Conservation (phyloP, 2,888 invertebrate species). For the Acanthosoma haemorrhoidale region DNA sequence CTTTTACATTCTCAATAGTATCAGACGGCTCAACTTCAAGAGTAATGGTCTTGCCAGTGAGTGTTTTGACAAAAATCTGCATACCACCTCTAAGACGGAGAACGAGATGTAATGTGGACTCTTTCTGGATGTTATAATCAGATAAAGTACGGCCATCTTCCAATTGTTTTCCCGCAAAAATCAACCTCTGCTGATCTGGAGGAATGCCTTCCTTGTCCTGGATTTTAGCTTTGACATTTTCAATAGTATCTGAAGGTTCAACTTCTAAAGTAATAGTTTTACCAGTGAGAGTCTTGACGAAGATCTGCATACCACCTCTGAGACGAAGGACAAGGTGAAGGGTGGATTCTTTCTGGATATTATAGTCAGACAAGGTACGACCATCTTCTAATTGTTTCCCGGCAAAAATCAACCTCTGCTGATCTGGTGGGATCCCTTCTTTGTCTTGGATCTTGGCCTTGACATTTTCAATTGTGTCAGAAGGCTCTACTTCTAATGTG, state of each 20-base stretch:
- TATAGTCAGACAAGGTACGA: slow-evolving; percentile 59
- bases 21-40: slow-evolving; percentile 54
- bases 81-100: slow-evolving; percentile 45
- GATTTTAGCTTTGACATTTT: slow-evolving; percentile 50
- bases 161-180: slow-evolving; percentile 67
- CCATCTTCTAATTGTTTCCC: slow-evolving; percentile 67
- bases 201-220: slow-evolving; percentile 61
- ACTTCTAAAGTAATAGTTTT: slow-evolving; percentile 51
- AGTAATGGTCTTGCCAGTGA: slow-evolving; percentile 51
- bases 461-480: too few relatives aligned
- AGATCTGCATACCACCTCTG: too few relatives aligned
- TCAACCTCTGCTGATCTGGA: slow-evolving; percentile 80
- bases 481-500: too few relatives aligned
- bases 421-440: too few relatives aligned
- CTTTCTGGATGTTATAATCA: slow-evolving; percentile 11
- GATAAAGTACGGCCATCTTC: slow-evolving; percentile 12
- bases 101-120: neutral
- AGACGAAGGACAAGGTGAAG: too few relatives aligned
- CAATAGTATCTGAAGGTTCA: too few relatives aligned
- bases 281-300: slow-evolving; percentile 51
- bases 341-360: slow-evolving; percentile 58
- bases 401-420: too few relatives aligned
- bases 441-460: too few relatives aligned
- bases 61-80: slow-evolving; percentile 55
- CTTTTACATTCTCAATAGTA: slow-evolving; percentile 58